phyloP scores from a whole-genome alignment of 2,888 invertebrate species.

The Empis livida region DNA sequence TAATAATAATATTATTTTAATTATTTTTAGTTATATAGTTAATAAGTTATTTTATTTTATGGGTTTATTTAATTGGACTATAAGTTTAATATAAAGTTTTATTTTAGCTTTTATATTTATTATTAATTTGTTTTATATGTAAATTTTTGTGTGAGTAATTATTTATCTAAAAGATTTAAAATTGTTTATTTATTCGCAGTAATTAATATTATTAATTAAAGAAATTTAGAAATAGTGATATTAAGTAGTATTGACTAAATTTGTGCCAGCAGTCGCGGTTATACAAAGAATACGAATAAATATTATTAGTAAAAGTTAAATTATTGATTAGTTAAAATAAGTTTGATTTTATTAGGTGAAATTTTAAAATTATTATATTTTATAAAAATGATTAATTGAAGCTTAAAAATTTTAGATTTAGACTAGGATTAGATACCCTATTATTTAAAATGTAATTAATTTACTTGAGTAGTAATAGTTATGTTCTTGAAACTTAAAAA shows the following conservation, averaged over 20 bases:
- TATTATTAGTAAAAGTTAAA: conserved; percentile 36
- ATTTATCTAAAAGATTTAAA: conserved; percentile 34
- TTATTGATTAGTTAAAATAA: conserved; percentile 26
- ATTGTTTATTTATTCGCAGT: conserved; percentile 26
- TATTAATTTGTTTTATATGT: conserved; percentile 43
- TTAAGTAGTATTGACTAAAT: conserved; percentile 44
- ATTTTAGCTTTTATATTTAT: conserved; percentile 38
- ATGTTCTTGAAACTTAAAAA: conserved; percentile 53
- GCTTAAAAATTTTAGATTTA: conserved; percentile 35
- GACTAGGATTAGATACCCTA: conserved; percentile 60
- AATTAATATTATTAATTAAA: conserved; percentile 45
- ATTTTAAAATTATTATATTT: conserved; percentile 40
- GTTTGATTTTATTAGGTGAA: conserved; percentile 42
- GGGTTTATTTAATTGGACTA: conserved; percentile 1
- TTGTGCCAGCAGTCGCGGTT: conserved; percentile 62
- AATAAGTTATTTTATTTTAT: background rate
- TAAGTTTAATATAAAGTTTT: conserved; percentile 39
- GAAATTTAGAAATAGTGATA: conserved; percentile 48
- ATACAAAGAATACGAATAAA: conserved; percentile 46
- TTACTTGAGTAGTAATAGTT: conserved; percentile 44
- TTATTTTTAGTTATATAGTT: background rate
- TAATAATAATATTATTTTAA: conserved; percentile 4
- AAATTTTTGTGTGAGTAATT: conserved; percentile 38
- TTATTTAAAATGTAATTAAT: conserved; percentile 39
- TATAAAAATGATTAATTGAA: conserved; percentile 36